These are phyloP conservation scores for Elephantulus edwardii DNA, from an alignment of 2,113 vertebrate species.

Conservation along the genomic window DNA sequence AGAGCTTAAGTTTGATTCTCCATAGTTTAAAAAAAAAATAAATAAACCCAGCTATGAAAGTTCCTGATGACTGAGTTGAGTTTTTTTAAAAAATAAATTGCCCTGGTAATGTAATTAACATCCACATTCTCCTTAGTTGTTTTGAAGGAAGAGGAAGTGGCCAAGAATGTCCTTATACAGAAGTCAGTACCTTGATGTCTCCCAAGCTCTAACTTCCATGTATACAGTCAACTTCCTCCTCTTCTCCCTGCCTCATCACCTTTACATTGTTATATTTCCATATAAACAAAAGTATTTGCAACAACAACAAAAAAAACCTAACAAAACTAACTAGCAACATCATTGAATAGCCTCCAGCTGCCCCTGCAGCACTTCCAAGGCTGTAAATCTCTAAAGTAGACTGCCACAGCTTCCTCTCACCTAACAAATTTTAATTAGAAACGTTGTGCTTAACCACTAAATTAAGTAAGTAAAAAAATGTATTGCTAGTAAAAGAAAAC, in stretches of 20 bases:
- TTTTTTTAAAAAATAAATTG: constrained; percentile 26
- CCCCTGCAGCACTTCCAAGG: background rate
- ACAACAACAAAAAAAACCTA: background rate
- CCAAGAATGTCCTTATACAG: background rate
- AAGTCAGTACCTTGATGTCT: background rate
- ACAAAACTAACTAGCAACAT: background rate
- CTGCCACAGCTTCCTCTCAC: background rate
- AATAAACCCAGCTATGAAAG: too few species aligned
- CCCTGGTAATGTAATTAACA: constrained; percentile 9
- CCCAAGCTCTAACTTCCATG: background rate
- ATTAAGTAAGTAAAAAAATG: background rate
- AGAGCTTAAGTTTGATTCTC: background rate
- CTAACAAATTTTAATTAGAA: background rate
- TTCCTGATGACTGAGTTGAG: background rate
- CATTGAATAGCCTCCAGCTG: background rate
- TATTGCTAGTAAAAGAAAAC: background rate
- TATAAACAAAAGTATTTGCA: background rate
- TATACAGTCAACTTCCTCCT: background rate
- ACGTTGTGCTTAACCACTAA: background rate
- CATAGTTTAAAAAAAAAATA: background rate
- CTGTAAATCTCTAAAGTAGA: background rate
- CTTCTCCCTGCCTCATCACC: background rate
- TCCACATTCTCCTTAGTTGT: background rate
- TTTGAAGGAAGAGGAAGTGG: constrained; percentile 13
- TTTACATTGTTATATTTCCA: background rate